phyloP scores from a whole-genome alignment of 1,140 invertebrate genomes.

The Triops longicaudatus region DNA sequence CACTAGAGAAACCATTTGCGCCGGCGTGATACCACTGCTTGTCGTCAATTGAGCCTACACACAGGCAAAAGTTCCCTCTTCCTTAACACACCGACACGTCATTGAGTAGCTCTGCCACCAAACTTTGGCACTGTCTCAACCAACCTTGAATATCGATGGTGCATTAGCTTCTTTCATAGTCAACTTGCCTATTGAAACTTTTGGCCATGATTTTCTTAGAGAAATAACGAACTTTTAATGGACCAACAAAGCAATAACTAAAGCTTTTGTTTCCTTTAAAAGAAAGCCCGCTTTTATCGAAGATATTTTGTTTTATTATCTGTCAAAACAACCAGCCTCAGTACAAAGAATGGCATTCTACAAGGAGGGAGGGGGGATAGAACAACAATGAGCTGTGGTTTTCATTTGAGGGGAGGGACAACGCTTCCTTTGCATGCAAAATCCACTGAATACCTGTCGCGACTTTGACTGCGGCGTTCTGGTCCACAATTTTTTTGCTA shows the following conservation, averaged over 20 bases:
- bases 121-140: too few relatives aligned
- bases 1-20: not conserved
- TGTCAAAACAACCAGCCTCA: not conserved
- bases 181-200: too few relatives aligned
- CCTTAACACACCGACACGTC: not conserved
- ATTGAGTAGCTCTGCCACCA: not conserved
- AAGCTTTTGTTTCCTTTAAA: too few relatives aligned
- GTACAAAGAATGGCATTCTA: not conserved
- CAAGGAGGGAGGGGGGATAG: not conserved
- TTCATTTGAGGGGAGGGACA: not conserved
- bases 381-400: not conserved
- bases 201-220: too few relatives aligned
- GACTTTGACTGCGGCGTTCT: constrained; percentile 1
- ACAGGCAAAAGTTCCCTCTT: not conserved
- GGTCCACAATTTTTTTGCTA: not conserved
- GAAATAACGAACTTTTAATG: too few relatives aligned
- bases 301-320: not conserved
- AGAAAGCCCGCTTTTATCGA: not conserved
- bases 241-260: too few relatives aligned
- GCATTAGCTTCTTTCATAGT: too few relatives aligned
- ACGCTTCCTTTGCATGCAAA: not conserved
- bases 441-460: not conserved
- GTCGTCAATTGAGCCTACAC: not conserved
- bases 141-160: not conserved
- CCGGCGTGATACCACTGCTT: not conserved